Base-by-base conservation (phyloP, 2,113 vertebrate genomes). In the Amphilophus citrinellus region DNA sequence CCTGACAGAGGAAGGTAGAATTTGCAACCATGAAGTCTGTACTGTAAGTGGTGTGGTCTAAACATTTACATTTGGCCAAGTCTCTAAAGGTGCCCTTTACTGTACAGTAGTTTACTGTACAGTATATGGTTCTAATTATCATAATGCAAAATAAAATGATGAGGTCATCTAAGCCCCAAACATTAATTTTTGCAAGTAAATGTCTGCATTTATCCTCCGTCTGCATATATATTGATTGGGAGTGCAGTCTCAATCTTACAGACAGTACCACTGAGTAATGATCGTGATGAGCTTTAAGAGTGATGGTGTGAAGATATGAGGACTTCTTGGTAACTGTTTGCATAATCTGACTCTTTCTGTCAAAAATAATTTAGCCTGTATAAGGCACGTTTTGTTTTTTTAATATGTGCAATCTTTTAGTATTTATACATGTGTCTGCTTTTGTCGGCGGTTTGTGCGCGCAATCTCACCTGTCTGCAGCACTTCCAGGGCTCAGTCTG, bases 1-100 rank as follows among this genome's bases (percentile, higher is more conserved):
- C 75, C 79, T 86, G 95, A 96, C 90, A 94, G 93, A 91, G 90
- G 83, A 91, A 91, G 87, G 79, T 82, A 61, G 65, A 91, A 88
- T 89, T 93, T 91, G 89, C 91, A 94, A 93, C 80, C 59, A 77
- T 50, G 4, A 57, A 84, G 14, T 84, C 75, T 92, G 76, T 32
- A 13, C 75, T 92, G 76, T 32, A 13, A 65, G 42, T 44, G 66
- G 53, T 32, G 66, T 73, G 89, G 84, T 87, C 47, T 32, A 27
- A 2, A 27, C 44, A 53, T 73, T 73, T 53, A 73, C 66, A 73
- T 73, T 10, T 73, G 66, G 44, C 66, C 44, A 73, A 2, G 57
- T 73, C 47, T 73, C 24, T 53, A 20, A 53, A 53, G 30, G 65
- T 77, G 10, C 13, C 44, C 27, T 77, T 79, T 76, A 32, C 75